phyloP scores from a whole-genome alignment of 64 coral and sea anemone genomes.

The Pocillopora damicornis region DNA sequence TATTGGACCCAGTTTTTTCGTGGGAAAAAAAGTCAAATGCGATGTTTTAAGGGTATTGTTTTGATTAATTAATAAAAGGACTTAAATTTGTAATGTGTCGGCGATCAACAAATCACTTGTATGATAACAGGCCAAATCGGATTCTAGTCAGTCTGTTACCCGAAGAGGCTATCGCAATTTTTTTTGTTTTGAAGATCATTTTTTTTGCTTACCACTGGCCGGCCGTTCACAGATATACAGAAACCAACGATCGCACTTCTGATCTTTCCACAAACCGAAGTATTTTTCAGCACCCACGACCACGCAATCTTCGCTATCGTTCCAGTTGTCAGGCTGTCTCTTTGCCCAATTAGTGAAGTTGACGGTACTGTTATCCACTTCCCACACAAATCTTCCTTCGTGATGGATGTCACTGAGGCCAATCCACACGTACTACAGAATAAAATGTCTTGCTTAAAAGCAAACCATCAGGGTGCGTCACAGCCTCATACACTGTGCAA shows the following conservation, averaged over 20 bases:
- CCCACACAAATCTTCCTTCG: neutral
- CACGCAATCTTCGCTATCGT: neutral
- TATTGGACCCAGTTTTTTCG: no score
- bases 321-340: neutral
- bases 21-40: no score
- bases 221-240: neutral
- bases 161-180: no score
- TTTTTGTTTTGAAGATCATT: neutral
- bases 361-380: neutral
- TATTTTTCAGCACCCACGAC: neutral
- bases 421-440: neutral
- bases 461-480: neutral
- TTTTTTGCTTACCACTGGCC: neutral
- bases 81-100: no score
- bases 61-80: no score
- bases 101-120: no score
- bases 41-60: no score
- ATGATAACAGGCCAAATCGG: no score
- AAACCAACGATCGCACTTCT: neutral
- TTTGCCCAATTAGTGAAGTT: neutral
- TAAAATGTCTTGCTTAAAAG: neutral
- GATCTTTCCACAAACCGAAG: neutral
- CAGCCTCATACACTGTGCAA: no score
- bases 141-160: no score
- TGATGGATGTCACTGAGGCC: neutral